Conservation (phyloP, 2,113 vertebrate genomes). For the Dryoscopus gambensis region DNA sequence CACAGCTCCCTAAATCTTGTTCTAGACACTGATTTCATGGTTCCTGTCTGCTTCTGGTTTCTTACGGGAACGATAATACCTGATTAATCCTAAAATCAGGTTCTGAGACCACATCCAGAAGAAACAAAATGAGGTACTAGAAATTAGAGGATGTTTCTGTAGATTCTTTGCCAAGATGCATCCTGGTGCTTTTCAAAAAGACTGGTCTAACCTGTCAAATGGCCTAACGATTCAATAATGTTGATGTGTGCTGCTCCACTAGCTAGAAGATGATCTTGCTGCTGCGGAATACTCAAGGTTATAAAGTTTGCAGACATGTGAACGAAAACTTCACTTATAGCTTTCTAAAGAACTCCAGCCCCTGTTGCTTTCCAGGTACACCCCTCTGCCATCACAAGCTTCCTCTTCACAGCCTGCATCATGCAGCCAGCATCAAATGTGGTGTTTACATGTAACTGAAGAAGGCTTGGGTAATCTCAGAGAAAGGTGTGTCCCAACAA, state of each 20-base stretch:
- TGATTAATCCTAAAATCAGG: neutral
- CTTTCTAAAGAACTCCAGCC: neutral
- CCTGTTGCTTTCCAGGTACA: neutral
- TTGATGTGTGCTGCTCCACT: neutral
- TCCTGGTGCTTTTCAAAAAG: neutral
- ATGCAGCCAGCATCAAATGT: neutral
- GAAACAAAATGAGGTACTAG: neutral
- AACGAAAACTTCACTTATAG: neutral
- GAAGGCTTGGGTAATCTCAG: neutral
- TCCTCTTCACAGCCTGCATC: neutral
- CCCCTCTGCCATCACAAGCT: neutral
- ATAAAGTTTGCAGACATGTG: neutral
- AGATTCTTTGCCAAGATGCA: neutral
- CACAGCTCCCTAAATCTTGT: neutral
- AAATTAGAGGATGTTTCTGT: neutral
- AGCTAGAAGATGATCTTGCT: neutral
- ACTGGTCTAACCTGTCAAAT: neutral
- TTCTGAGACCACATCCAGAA: neutral
- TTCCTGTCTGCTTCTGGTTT: neutral
- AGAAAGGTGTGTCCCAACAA: neutral
- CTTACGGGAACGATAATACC: neutral
- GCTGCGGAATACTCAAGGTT: neutral
- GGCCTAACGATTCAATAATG: neutral
- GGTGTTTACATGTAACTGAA: fast-evolving
- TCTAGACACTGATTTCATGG: neutral